Evolutionary conservation across 1,140 invertebrate species (phyloP).

Genomic region (Diabrotica undecimpunctata): DNA sequence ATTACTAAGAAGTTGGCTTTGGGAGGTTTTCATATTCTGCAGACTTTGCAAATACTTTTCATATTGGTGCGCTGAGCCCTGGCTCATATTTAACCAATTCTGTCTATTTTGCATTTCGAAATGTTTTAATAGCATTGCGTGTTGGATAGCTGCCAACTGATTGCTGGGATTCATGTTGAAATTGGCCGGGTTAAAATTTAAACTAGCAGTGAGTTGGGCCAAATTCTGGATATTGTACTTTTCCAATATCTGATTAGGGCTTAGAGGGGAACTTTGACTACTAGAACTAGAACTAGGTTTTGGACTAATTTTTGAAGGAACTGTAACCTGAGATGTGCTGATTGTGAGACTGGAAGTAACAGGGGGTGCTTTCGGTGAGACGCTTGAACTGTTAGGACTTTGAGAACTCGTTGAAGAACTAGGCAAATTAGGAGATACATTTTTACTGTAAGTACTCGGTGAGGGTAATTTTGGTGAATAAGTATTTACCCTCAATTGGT

Average conservation of each 20-base stretch:
- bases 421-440: constrained; percentile 5
- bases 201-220: constrained; percentile 42
- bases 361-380: not conserved
- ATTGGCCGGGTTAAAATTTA: constrained; percentile 37
- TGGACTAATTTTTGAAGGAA: constrained; percentile 6
- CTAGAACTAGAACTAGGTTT: constrained; percentile 2
- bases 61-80: constrained; percentile 39
- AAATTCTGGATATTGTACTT: constrained; percentile 47
- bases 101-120: constrained; percentile 41
- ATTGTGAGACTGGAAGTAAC: not conserved
- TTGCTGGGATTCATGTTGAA: constrained; percentile 27
- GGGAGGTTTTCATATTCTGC: constrained; percentile 14
- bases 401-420: constrained; percentile 3
- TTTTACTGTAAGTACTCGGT: not conserved
- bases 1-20: constrained; percentile 30
- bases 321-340: constrained; percentile 1
- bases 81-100: constrained; percentile 39
- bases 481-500: constrained; percentile 11
- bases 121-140: constrained; percentile 43
- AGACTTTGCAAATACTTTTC: constrained; percentile 45
- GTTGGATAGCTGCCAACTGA: constrained; percentile 40
- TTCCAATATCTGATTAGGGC: constrained; percentile 42
- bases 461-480: constrained; percentile 10
- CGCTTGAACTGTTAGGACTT: not conserved
- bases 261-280: constrained; percentile 21